phyloP scores from a whole-genome alignment of 2,797 vertebrate species.

The Myotis planiceps region DNA sequence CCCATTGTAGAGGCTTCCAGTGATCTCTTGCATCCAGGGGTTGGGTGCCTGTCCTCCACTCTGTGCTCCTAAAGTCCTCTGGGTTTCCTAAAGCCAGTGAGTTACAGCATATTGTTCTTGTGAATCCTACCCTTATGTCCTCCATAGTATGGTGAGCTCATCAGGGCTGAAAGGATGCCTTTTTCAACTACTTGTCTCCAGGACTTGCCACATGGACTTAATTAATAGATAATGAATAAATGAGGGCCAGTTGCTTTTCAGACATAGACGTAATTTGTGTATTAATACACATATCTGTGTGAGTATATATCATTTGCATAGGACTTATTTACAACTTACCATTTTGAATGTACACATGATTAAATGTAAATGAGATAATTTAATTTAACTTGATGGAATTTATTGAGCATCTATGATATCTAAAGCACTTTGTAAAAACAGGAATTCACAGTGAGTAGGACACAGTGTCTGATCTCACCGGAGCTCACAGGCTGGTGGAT shows the following conservation, averaged over 20 bases:
- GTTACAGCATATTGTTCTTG: not conserved
- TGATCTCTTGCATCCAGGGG: not conserved
- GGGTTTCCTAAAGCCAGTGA: not conserved
- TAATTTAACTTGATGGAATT: constrained; percentile 46
- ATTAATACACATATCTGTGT: not conserved
- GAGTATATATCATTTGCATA: not conserved
- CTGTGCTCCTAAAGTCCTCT: not conserved
- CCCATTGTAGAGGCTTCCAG: not conserved
- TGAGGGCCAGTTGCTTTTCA: not conserved
- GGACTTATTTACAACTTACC: not conserved
- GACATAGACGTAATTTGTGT: constrained; percentile 2
- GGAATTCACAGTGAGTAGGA: not conserved
- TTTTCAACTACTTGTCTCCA: constrained; percentile 23
- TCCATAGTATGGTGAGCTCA: not conserved
- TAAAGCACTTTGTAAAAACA: not conserved
- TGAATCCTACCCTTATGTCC: not conserved
- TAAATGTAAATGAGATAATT: constrained; percentile 53
- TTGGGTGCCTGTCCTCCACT: not conserved
- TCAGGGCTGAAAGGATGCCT: not conserved
- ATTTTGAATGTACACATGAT: not conserved
- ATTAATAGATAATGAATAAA: constrained; percentile 35
- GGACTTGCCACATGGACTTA: not conserved
- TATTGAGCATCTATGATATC: constrained; percentile 17
- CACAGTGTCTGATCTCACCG: not conserved
- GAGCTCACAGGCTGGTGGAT: not conserved